Evolutionary conservation across 2,888 invertebrate species (phyloP), one percentile per base, ranked within the genome.

Genomic region (Meghimatium bilineatum): DNA sequence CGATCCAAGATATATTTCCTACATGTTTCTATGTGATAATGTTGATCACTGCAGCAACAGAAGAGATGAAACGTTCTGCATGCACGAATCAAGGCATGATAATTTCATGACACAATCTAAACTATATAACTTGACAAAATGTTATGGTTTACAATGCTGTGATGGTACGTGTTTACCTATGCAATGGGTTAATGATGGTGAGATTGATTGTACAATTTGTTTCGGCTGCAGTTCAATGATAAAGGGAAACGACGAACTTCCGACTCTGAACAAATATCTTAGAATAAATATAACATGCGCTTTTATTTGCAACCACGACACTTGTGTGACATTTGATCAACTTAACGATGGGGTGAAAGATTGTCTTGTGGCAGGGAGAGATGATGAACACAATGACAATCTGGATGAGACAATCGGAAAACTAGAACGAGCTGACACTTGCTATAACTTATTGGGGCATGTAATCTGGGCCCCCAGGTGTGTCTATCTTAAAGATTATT

Each of bases 401-500:
- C 23, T 74, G 29, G 63, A 74, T 44, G 74, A 81, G 32, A 60
- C 38, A 0, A 17, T 60, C 29, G 63, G 81, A 29, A 60, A 34
- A 49, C 63, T 81, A 44, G 81, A 81, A 56, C 14, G 29, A 23
- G 71, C 14, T 8, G 23, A 66, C 17, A 8, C 32, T 14, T 66
- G 38, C 34, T 3, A 26, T 10, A 32, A 34, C 60, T 23, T 0
- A 20, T 34, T 63, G 56, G 78, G 34, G 6, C 32, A 32, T n/a
- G 1, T 0, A 5, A 23, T 60, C 3, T 76, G 82, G 69, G 67
- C 66, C 26, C 75, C 76, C 14, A 69, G 32, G n/a, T 76, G 82
- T 76, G 82, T 76, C 6, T 67, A 52, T 56, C 3, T 76, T 26
- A 76, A 67, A 52, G 82, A 76, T 26, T n/a, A 23, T 2, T 32